These are phyloP conservation scores for Gymnothorax javanicus DNA, from an alignment of 2,797 vertebrate species.

Conservation along the genomic window DNA sequence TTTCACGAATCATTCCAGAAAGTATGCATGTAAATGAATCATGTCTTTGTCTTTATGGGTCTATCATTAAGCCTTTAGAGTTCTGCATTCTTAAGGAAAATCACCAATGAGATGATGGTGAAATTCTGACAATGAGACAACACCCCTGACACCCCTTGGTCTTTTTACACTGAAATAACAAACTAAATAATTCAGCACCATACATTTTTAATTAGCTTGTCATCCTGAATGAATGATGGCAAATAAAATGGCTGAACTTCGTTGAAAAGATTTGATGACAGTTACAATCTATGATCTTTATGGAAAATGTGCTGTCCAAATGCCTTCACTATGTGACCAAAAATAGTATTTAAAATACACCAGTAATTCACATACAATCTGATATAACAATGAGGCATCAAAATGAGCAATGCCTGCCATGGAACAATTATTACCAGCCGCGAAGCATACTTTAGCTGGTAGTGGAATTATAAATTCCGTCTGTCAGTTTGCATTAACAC, in stretches of 20 bases:
- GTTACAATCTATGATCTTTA: background rate
- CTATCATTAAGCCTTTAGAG: background rate
- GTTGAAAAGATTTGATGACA: conserved; percentile 18
- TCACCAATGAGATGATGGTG: background rate
- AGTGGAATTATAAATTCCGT: no score
- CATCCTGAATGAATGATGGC: conserved; percentile 52
- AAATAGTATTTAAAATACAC: background rate
- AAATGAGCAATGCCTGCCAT: background rate
- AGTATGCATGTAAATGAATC: background rate
- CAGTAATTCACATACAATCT: background rate
- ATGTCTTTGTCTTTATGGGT: background rate
- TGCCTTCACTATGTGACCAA: background rate
- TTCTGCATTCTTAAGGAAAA: background rate
- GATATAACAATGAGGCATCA: background rate
- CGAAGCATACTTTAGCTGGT: no score
- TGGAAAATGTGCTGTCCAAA: conserved; percentile 12
- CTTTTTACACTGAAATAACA: conserved; percentile 69
- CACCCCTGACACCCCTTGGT: conserved; percentile 44
- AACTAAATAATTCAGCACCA: conserved; percentile 73
- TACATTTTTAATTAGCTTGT: conserved; percentile 71
- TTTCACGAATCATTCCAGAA: background rate
- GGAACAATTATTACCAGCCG: no score
- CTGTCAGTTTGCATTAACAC: no score
- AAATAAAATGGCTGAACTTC: conserved; percentile 28
- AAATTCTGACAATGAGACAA: conserved; percentile 69